A percentile compares a stretch with the other conserved stretches of the same genome.
phyloP scores from a whole-genome alignment of 2,113 vertebrate species.

The Conger conger region DNA sequence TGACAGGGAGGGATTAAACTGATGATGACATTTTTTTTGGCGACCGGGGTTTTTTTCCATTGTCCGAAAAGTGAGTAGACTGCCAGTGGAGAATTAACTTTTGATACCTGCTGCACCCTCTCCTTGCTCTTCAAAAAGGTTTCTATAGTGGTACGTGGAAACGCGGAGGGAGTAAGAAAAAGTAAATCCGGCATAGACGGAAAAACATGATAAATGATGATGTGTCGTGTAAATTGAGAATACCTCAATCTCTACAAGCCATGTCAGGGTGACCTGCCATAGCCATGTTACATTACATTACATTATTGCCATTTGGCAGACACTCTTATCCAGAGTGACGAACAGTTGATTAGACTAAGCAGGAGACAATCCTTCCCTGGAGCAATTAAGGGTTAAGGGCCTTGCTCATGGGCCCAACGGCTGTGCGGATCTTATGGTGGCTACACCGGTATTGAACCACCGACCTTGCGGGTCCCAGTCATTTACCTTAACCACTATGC shows the following conservation, averaged over 20 bases:
- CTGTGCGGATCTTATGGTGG: no score
- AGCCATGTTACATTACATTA: no score
- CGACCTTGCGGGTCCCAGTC: no score
- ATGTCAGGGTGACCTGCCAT: not conserved
- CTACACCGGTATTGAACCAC: no score
- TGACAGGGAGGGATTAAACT: conserved; percentile 6
- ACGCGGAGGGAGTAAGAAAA: not conserved
- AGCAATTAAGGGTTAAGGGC: no score
- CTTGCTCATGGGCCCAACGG: no score
- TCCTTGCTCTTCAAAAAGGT: not conserved
- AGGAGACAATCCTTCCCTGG: no score
- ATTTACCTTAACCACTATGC: no score
- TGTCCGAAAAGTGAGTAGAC: not conserved
- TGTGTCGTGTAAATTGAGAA: no score
- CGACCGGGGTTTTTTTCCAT: not conserved
- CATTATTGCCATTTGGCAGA: no score
- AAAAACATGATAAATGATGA: not conserved
- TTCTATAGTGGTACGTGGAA: not conserved
- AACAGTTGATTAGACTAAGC: no score
- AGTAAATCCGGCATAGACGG: not conserved
- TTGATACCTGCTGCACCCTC: not conserved
- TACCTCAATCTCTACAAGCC: not conserved
- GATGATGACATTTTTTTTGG: not conserved
- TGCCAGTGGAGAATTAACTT: not conserved
- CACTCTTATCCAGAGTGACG: no score